Base-by-base conservation (phyloP, 2,113 vertebrate genomes). In the Cyanoderma ruficeps region DNA sequence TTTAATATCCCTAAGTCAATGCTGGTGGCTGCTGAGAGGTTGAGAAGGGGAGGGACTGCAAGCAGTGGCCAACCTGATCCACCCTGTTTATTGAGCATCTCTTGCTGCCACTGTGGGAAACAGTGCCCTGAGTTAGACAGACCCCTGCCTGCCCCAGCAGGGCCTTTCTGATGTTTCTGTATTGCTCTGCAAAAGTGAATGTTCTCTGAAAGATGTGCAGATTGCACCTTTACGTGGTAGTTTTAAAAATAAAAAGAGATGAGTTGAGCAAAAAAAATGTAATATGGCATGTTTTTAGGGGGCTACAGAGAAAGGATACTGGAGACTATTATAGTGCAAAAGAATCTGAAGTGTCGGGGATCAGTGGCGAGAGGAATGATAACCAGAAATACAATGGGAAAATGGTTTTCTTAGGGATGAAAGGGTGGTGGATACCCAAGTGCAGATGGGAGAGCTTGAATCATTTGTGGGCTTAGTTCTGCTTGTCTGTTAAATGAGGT, bases 401-500 rank as follows among this genome's bases (percentile, higher is more conserved):
- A 42, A 93, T 28, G 27, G 39, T 69, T 81, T 95, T 74, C 47
- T 19, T 7, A 76, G 63, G 56, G 44, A 46, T 95, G 76, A 90
- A 94, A 89, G 27, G 24, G 27, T 70, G 42, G 46, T 72, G 70
- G 74, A 64, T 55, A 49, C 60, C 33, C 68, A 83, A 33, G 35
- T 77, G 79, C 71, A 90, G 49, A 92, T 90, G 75, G 67, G 85
- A 83, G n/a, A 25, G 52, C 52, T 61, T 83, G 89, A 94, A 80
- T 86, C 64, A 89, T 89, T 89, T 83, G 84, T 77, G 94, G 81
- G 70, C 71, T 96, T 89, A 87, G 84, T 83, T 94, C 81, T 87
- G 65, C 89, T 79, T 89, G 70, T 90, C 82, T 95, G 87, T 87
- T 93, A 93, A 93, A 93, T 83, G 95, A 95, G 63, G 49, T 95